Base-by-base conservation (phyloP, 1,140 invertebrate species). In the Leptinotarsa defecta region DNA sequence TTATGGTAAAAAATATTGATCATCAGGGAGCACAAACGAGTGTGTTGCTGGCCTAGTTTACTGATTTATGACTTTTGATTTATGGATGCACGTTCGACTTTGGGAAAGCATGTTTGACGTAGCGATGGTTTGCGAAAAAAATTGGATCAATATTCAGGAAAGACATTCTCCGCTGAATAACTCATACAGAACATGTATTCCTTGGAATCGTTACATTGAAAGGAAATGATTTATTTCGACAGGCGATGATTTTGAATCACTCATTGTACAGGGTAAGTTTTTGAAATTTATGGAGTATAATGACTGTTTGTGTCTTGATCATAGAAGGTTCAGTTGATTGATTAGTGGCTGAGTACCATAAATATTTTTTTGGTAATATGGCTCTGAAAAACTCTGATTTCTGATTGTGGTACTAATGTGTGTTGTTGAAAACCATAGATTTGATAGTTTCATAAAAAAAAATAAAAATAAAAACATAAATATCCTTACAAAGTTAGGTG, bases 1-100 rank as follows among this genome's bases (percentile, higher is more conserved):
- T 24, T 67, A 67, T 67, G 64, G 64, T 67, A 67, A 67, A 67
- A 67, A 67, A 20, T 67, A 67, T 67, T 24, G 64, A 67, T 67
- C 64, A 67, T 24, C 22, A 34, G 64, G 64, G 64, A 67, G 27
- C 20, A 20, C 27, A 34, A 34, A 67, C 27, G 64, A 57, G 15
- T 57, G 52, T 57, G 52, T 57, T 67, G 27, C 20, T 67, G 64
- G n/a, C 64, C 64, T 67, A 67, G n/a, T 67, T 67, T 34, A 34
- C 64, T 22, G 27, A 34, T 67, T 67, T 34, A 57, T 57, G n/a
- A 67, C 64, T 67, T 67, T 67, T 67, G 64, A 67, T 67, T 67
- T 67, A 67, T 67, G 27, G 64, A 67, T 67, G 64, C 64, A 67
- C 22, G 64, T 24, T 57, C 52, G 15, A 17, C 15, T 57, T 57